Percentiles rank a stretch among this genome's conserved stretches.
Conservation (phyloP, 2,797 vertebrate species). For the Pantherophis alleghaniensis region DNA sequence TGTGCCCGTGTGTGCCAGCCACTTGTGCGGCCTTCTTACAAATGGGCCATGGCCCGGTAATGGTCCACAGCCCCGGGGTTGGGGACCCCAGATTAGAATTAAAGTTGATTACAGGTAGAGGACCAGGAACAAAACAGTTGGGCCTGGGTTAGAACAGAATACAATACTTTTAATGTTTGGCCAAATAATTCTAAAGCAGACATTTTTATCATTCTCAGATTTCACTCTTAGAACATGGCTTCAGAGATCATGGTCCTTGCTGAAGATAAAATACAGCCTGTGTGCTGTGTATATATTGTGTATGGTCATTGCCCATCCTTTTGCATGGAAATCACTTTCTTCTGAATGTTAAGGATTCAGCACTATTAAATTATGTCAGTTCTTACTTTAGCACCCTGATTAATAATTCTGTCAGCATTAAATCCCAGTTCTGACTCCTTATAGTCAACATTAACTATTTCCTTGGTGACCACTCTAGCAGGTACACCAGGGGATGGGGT, state of each 20-base stretch:
- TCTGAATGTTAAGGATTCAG: neutral
- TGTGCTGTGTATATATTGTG: neutral
- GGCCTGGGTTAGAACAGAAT: neutral
- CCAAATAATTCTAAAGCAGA: neutral
- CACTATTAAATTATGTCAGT: conserved; percentile 2
- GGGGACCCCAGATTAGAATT: neutral
- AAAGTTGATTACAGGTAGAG: neutral
- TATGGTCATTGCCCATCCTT: neutral
- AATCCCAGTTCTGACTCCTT: conserved; percentile 4
- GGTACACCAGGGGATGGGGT: conserved; percentile 37
- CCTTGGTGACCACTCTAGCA: conserved; percentile 39
- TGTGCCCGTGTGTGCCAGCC: neutral
- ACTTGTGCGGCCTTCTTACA: neutral
- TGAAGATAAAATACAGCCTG: neutral
- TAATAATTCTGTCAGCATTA: conserved; percentile 8
- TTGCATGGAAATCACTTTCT: neutral
- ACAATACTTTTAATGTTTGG: neutral
- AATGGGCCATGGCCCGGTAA: neutral
- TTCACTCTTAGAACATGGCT: neutral
- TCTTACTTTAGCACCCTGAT: neutral
- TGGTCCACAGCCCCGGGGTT: neutral
- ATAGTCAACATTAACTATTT: conserved; percentile 26
- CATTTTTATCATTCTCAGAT: neutral
- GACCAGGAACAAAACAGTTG: neutral
- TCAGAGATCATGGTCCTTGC: neutral